phyloP scores from a whole-genome alignment of 2,113 vertebrate genomes.

The Aleadryas rufinucha region DNA sequence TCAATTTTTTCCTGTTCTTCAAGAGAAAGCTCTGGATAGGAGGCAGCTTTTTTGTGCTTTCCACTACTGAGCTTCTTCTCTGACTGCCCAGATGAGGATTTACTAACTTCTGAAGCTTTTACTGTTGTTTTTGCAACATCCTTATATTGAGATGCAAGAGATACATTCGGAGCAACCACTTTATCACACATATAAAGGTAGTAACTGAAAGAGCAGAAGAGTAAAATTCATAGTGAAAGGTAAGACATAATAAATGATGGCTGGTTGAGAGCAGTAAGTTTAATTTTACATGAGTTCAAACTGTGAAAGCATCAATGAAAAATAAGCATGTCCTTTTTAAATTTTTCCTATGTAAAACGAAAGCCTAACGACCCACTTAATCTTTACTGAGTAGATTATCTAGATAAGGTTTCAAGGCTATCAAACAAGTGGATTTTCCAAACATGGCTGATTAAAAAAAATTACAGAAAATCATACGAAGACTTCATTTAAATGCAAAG shows the following conservation, averaged over 20 bases:
- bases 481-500: background rate
- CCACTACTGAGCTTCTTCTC: slow-evolving; percentile 80
- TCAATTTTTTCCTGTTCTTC: slow-evolving; percentile 79
- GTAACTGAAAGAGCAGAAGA: slow-evolving; percentile 79
- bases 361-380: background rate
- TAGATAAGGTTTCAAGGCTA: background rate
- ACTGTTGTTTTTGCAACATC: slow-evolving; percentile 67
- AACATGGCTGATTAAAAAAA: background rate
- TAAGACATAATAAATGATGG: background rate
- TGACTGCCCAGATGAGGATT: slow-evolving; percentile 73
- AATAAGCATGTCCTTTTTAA: background rate
- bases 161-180: slow-evolving; percentile 95
- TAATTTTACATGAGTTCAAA: background rate
- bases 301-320: background rate
- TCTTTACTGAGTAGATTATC: background rate
- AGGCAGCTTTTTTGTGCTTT: slow-evolving; percentile 71
- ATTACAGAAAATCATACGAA: background rate
- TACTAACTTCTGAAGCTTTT: slow-evolving; percentile 78
- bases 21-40: slow-evolving; percentile 75
- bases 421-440: background rate
- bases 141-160: slow-evolving; percentile 77
- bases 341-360: background rate
- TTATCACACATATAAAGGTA: slow-evolving; percentile 98
- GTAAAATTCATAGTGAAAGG: background rate
- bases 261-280: background rate